Evolutionary conservation across 30 jellyfish, hydroid and myxozoan species (phyloP).

Genomic region (Chironex yamaguchii): DNA sequence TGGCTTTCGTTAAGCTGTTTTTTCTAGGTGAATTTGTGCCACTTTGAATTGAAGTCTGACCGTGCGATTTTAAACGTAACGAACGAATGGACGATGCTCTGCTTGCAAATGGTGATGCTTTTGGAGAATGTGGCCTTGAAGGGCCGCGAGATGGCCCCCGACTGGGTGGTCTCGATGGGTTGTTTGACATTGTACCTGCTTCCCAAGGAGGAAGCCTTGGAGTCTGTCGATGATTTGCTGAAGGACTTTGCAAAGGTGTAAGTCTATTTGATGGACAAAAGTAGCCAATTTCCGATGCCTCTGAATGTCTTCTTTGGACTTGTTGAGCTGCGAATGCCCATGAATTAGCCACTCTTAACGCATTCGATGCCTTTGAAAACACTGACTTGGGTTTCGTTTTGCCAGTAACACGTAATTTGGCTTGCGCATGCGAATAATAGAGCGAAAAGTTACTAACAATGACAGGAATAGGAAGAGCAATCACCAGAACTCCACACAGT

Average conservation of each 20-base stretch:
- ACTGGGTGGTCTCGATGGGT: not conserved
- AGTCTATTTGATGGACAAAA: conserved; percentile 59
- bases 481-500: conserved; percentile 90
- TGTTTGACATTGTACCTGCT: not conserved
- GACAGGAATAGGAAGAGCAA: conserved; percentile 91
- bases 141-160: not conserved
- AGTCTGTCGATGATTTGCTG: not conserved
- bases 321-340: conserved; percentile 67
- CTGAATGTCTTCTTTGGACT: conserved; percentile 66
- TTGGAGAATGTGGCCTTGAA: conserved; percentile 2
- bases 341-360: conserved; percentile 76
- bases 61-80: not conserved
- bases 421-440: conserved; percentile 91
- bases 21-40: not conserved
- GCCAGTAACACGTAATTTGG: conserved; percentile 74
- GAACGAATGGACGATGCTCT: conserved; percentile 1
- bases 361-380: conserved; percentile 76
- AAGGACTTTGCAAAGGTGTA: conserved; percentile 77
- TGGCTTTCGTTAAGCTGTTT: not conserved
- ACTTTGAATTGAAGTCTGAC: conserved; percentile 7
- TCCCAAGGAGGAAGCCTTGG: not conserved
- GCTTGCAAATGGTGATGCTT: conserved; percentile 11
- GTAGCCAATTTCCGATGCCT: conserved; percentile 53
- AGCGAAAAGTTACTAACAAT: conserved; percentile 87
- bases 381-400: conserved; percentile 66